phyloP scores from a whole-genome alignment of 2,888 invertebrate species.

The Micoletzkya japonica region DNA sequence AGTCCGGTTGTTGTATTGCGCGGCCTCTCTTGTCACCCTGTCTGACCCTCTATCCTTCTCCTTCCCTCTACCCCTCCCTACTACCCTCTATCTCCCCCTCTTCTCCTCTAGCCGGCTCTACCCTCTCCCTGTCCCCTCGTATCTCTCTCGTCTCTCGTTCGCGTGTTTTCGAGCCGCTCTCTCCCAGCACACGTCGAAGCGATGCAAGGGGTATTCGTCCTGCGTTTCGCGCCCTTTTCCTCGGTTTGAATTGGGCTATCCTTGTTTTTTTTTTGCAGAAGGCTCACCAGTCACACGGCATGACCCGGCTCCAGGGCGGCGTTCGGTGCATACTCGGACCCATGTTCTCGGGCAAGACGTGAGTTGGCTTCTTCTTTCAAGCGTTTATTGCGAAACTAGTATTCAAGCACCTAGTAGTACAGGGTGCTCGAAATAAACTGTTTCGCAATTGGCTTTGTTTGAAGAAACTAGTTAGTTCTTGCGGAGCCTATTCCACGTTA shows the following conservation, averaged over 20 bases:
- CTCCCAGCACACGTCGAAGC: slow-evolving; percentile 26
- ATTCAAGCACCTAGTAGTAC: too few species aligned
- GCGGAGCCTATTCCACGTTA: too few species aligned
- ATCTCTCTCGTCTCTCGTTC: slow-evolving; percentile 18
- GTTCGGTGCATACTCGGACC: slow-evolving; percentile 41
- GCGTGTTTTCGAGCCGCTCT: slow-evolving; percentile 26
- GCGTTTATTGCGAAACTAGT: too few species aligned
- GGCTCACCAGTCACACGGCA: not conserved
- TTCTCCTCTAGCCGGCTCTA: not conserved
- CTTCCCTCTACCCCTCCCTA: slow-evolving; percentile 28
- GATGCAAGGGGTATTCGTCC: too few species aligned
- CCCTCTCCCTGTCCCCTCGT: slow-evolving; percentile 23
- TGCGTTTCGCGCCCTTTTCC: not conserved
- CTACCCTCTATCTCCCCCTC: slow-evolving; percentile 28
- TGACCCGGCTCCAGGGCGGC: not conserved
- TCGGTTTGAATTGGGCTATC: slow-evolving; percentile 8
- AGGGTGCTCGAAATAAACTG: too few species aligned
- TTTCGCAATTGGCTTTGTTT: too few species aligned
- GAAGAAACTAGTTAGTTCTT: too few species aligned
- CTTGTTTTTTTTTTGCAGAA: too few species aligned
- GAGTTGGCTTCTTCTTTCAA: slow-evolving; percentile 11
- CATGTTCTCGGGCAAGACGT: slow-evolving; percentile 55
- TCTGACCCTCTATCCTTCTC: slow-evolving; percentile 19
- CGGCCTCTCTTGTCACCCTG: slow-evolving; percentile 6
- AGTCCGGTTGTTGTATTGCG: slow-evolving; percentile 12